phyloP scores from a whole-genome alignment of 2,888 invertebrate genomes.

The Campoletis raptor region DNA sequence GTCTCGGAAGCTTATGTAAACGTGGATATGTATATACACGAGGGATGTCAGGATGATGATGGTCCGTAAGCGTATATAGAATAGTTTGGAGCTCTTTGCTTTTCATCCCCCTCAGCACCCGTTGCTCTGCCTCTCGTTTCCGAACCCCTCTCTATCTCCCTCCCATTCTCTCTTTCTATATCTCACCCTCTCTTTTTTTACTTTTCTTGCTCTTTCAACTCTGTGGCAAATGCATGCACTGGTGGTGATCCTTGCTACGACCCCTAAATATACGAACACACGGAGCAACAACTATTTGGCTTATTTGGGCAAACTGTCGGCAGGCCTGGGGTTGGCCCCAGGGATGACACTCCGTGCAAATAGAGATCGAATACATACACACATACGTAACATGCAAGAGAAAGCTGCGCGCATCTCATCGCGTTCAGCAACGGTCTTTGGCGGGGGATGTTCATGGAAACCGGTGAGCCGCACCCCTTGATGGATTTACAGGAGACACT shows the following conservation, averaged over 20 bases:
- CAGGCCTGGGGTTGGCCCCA: constrained; percentile 37
- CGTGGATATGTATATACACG: constrained; percentile 9
- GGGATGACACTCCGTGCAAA: constrained; percentile 76
- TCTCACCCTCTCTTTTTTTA: background rate
- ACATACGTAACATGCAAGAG: background rate
- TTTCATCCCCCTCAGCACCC: constrained; percentile 73
- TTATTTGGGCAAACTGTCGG: constrained; percentile 77
- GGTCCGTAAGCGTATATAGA: constrained; percentile 48
- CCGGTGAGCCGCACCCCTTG: constrained; percentile 57
- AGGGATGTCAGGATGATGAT: constrained; percentile 56
- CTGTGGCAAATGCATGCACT: constrained; percentile 1
- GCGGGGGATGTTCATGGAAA: constrained; percentile 15
- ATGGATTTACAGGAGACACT: constrained; percentile 40
- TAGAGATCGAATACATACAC: constrained; percentile 69
- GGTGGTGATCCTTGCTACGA: constrained; percentile 18
- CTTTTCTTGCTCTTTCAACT: background rate
- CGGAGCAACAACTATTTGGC: constrained; percentile 70
- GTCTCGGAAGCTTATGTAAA: constrained; percentile 55
- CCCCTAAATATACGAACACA: constrained; percentile 13
- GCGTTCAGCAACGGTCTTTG: constrained; percentile 40
- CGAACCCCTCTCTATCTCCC: constrained; percentile 22
- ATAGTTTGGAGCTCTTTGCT: constrained; percentile 70
- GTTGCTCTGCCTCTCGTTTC: constrained; percentile 63
- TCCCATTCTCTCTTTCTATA: constrained; percentile 10
- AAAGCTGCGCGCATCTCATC: constrained; percentile 56